Evolutionary conservation across 2,888 invertebrate genomes (phyloP), one percentile per base, ranked within the genome.

Genomic region (Penaeus monodon): DNA sequence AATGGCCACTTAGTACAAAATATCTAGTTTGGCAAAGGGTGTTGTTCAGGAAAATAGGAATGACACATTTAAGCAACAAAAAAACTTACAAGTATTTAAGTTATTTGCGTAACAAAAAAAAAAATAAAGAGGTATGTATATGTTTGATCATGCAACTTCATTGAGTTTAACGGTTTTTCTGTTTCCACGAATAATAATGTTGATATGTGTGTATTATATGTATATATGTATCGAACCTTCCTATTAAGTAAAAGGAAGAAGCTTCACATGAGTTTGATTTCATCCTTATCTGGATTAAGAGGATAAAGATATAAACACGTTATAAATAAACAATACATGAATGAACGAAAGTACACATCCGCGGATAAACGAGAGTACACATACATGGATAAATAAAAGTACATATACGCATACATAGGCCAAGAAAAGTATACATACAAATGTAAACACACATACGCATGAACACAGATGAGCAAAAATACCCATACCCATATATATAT

Each of bases 121-220:
- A 14, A 12, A 73, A 38, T 73, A 33, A 73, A 29, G 33, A 77
- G 14, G 78, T 78, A 49, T 84, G 65, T 24, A 74, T 77, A 17
- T 29, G 38, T 83, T 76, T 57, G 57, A 57, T 57, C 57, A 57
- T 57, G 57, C 17, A 20, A 44, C 12, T 76, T 22, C 27, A 17
- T 76, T 76, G 38, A 76, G 57, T 83, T 83, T 63, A 76, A 27
- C 76, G 49, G 44, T 17, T 81, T 24, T 76, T 84, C 63, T 81
- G 73, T 33, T 85, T 81, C 65, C 57, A 64, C 57, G 22, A 66
- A 85, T 65, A 85, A 85, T 73, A 81, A 85, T 85, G 85, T 85
- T 85, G 85, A 85, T 85, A 85, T 85, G 81, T 85, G 85, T 85
- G 85, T 85, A 85, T 85, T 85, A 85, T 85, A 85, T 85, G 85